Conservation (phyloP, 2,888 invertebrate genomes). For the Drosophila demipolita region DNA sequence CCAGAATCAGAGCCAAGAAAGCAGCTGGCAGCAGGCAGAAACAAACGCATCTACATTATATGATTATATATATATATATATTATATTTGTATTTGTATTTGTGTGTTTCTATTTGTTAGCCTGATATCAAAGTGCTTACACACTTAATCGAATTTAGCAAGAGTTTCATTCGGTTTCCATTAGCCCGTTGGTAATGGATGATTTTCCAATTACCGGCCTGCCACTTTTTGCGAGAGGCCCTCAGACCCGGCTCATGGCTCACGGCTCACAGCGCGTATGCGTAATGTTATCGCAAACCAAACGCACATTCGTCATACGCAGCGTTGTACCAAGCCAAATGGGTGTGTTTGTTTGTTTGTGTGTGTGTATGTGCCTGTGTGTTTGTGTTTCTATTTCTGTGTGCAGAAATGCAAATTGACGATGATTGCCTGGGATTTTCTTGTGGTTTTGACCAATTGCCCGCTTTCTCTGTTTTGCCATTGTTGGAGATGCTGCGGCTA, state of each 20-base stretch:
- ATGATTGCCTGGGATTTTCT: constrained; percentile 68
- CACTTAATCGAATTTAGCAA: constrained; percentile 76
- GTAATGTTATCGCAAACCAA: constrained; percentile 63
- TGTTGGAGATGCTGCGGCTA: constrained; percentile 52
- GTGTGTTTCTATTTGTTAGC: too few species aligned
- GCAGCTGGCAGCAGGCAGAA: constrained; percentile 14
- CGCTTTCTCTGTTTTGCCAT: constrained; percentile 60
- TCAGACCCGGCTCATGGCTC: constrained; percentile 9
- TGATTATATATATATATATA: neutral
- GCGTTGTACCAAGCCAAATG: constrained; percentile 8
- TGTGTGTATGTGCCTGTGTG: neutral
- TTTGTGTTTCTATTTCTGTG: constrained; percentile 9
- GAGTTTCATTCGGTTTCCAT: constrained; percentile 72
- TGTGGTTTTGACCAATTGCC: constrained; percentile 71
- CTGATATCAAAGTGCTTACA: constrained; percentile 65
- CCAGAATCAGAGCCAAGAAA: constrained; percentile 19
- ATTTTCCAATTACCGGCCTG: constrained; percentile 78
- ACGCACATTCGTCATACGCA: constrained; percentile 70
- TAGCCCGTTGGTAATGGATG: constrained; percentile 74
- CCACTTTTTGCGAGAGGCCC: constrained; percentile 27
- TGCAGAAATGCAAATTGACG: constrained; percentile 69
- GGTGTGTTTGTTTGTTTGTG: constrained; percentile 4
- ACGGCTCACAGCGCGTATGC: constrained; percentile 51
- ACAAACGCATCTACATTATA: constrained; percentile 10
- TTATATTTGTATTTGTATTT: neutral